Percentiles rank a stretch among this genome's conserved stretches.
These are phyloP conservation scores for Callimorpha dominula DNA, from an alignment of 2,888 invertebrate genomes.

Conservation along the genomic window DNA sequence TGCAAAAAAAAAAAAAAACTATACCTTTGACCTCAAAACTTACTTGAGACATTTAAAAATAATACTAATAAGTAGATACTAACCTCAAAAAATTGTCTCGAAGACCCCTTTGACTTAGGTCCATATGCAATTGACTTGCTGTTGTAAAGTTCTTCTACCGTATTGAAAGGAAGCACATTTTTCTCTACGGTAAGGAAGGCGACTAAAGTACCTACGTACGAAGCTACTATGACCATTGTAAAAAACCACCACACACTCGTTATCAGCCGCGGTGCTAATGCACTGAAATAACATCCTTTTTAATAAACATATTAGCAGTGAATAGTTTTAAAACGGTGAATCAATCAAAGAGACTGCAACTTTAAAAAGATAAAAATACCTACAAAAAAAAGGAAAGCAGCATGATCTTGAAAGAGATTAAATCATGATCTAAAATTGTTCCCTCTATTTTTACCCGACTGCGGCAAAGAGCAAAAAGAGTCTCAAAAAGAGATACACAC, in stretches of 20 bases:
- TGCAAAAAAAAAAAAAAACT: no score
- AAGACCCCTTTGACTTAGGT: slow-evolving; percentile 93
- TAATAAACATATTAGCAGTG: neutral
- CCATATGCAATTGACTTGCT: slow-evolving; percentile 95
- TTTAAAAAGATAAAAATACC: no score
- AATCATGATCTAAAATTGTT: no score
- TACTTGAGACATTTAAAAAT: no score
- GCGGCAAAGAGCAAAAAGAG: no score
- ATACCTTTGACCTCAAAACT: no score
- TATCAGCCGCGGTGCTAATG: slow-evolving; percentile 94
- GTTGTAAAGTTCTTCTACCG: slow-evolving; percentile 93
- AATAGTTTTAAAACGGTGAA: neutral
- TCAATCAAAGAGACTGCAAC: neutral
- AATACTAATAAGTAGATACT: neutral
- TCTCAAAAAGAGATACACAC: no score
- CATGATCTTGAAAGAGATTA: no score
- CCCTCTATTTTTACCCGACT: no score
- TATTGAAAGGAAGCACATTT: slow-evolving; percentile 89
- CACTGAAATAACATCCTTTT: slow-evolving; percentile 82
- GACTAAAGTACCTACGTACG: slow-evolving; percentile 96
- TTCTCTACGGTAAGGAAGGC: slow-evolving; percentile 95
- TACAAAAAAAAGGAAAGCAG: no score
- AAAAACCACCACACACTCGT: slow-evolving; percentile 97
- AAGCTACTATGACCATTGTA: slow-evolving; percentile 94
- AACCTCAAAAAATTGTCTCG: slow-evolving; percentile 95